phyloP scores from a whole-genome alignment of 2,797 vertebrate genomes.

The Agapornis canus region DNA sequence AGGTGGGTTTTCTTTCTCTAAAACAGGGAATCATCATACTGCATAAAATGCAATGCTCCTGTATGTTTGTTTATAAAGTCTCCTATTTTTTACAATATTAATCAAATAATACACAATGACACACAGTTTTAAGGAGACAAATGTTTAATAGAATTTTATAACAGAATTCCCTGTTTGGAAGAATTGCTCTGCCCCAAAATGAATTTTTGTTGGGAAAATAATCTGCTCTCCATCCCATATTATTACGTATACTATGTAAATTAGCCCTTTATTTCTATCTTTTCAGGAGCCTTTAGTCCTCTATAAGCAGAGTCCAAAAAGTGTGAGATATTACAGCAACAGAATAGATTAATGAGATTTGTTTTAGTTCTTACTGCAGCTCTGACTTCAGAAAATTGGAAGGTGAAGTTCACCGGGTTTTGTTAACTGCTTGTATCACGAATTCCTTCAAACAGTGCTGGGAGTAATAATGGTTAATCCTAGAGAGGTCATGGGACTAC shows the following conservation, averaged over 20 bases:
- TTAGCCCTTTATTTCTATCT: neutral
- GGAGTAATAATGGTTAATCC: neutral
- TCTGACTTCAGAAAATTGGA: neutral
- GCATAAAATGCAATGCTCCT: neutral
- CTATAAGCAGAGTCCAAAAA: neutral
- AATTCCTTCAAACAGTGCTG: neutral
- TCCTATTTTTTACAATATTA: neutral
- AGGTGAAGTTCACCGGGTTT: neutral
- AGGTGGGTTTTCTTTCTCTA: neutral
- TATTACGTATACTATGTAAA: neutral
- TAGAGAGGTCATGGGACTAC: neutral
- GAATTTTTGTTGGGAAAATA: neutral
- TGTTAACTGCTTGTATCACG: accelerated
- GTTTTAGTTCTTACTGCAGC: neutral
- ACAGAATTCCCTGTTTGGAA: neutral
- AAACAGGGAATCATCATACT: neutral
- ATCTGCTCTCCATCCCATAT: neutral
- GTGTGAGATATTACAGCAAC: neutral
- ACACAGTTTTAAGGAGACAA: neutral
- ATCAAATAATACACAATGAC: neutral
- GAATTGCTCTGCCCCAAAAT: neutral
- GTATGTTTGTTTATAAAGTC: neutral
- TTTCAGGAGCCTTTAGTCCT: neutral
- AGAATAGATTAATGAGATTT: neutral
- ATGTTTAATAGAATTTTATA: neutral